Evolutionary conservation across 2,797 vertebrate species (phyloP).

Genomic region (Paratrypauchen microcephalus): DNA sequence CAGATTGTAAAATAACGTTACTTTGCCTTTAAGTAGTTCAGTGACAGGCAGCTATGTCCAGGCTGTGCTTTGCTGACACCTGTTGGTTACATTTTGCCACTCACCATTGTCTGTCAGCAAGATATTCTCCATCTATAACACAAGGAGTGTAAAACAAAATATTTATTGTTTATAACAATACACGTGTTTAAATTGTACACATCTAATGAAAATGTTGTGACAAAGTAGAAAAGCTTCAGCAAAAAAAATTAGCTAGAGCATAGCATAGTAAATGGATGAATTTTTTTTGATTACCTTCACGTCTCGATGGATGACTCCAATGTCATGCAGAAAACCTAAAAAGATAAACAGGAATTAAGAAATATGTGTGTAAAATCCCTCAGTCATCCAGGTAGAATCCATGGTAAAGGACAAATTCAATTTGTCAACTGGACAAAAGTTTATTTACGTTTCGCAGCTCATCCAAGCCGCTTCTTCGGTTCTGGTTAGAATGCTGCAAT

Average conservation of each 20-base stretch:
- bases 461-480: no score
- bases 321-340: slow-evolving; percentile 90
- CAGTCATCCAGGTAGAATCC: no score
- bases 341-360: not conserved
- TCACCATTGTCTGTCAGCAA: slow-evolving; percentile 91
- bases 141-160: slow-evolving; percentile 10
- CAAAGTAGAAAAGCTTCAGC: no score
- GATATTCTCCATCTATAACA: slow-evolving; percentile 92
- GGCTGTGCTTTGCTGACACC: slow-evolving; percentile 53
- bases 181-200: not conserved
- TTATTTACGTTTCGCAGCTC: no score
- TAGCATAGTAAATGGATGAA: not conserved
- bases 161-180: not conserved
- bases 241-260: no score
- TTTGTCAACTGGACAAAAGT: no score
- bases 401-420: no score
- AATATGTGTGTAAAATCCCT: no score
- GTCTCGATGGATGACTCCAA: slow-evolving; percentile 92
- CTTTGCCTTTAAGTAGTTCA: slow-evolving; percentile 5
- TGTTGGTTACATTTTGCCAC: slow-evolving; percentile 41
- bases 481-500: no score
- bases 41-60: slow-evolving; percentile 3
- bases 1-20: no score
- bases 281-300: slow-evolving; percentile 81
- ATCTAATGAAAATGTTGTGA: not conserved